phyloP scores from a whole-genome alignment of 1,140 invertebrate genomes.

The Meloidogyne chitwoodi region DNA sequence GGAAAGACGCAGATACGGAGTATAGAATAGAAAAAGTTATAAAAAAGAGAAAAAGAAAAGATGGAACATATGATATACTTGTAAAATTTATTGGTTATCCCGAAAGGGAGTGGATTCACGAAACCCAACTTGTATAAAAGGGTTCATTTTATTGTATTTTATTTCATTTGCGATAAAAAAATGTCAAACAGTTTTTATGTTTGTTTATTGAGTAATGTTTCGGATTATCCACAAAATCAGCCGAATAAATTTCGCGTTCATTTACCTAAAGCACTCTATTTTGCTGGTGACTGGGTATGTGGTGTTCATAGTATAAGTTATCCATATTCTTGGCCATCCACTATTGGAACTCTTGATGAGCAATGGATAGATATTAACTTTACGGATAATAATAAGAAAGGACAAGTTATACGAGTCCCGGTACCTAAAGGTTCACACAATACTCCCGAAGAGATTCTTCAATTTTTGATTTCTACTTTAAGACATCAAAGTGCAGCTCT shows the following conservation, averaged over 20 bases:
- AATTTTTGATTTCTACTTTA: too few relatives aligned
- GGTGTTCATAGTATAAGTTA: conserved; percentile 22
- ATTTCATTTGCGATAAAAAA: not conserved
- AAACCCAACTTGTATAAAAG: conserved; percentile 14
- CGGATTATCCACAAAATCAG: conserved; percentile 1
- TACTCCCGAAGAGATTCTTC: too few relatives aligned
- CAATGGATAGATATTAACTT: conserved; percentile 2
- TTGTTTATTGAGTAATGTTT: not conserved
- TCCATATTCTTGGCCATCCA: conserved; percentile 12
- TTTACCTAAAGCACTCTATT: conserved; percentile 12
- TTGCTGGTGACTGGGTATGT: conserved; percentile 15
- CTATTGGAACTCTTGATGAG: not conserved
- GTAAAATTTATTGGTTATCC: too few relatives aligned
- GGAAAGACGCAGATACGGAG: not conserved
- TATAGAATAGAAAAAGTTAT: not conserved
- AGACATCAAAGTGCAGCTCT: too few relatives aligned
- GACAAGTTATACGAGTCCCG: too few relatives aligned
- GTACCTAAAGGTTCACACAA: too few relatives aligned
- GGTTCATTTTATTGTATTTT: not conserved
- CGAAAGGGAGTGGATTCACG: too few relatives aligned
- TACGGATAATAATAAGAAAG: not conserved
- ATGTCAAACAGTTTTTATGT: conserved; percentile 19
- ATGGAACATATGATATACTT: not conserved
- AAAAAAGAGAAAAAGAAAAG: not conserved
- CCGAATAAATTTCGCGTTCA: conserved; percentile 12